Base-by-base conservation (phyloP, 2,888 invertebrate species). In the Agelastica alni region DNA sequence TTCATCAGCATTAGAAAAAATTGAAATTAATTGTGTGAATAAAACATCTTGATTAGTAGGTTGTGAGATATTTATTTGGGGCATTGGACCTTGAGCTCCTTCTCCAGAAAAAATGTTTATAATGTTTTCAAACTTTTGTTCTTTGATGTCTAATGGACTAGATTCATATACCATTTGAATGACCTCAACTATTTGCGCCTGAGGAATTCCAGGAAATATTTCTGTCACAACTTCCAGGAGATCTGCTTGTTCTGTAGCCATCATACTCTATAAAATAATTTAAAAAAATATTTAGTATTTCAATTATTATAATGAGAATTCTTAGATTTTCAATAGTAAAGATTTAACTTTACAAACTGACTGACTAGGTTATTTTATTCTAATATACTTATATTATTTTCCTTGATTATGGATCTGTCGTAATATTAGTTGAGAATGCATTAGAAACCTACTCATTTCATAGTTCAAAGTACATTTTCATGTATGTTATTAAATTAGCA, bases 1-100 rank as follows among this genome's bases (percentile, higher is more conserved):
- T n/a, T 66, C 66, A 43, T 58, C 54, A 12, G 64, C 65, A 53
- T 68, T 62, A 1, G 63, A 60, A 47, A 66, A 70, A 32, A 70
- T 51, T 3, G 22, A 54, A 16, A 53, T 36, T 20, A 70, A 20
- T 6, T 57, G 51, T 13, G 48, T 49, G 22, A 51, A 56, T 31
- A 58, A 14, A 32, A 34, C 10, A 13, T 30, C 41, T 32, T 13
- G 7, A n/a, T n/a, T n/a, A n/a, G n/a, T n/a, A n/a, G n/a, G n/a
- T n/a, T n/a, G n/a, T 2, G 4, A 30, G 7, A 17, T 17, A 2
- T n/a, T 9, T 36, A 52, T 31, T 1, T 45, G 10, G 20, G 55
- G 53, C 10, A 52, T 52, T 4, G 49, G 54, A n/a, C 58, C 58
- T 47, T 53, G 52, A 13, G 58, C 55, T 28, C 55, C 54, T 41